phyloP scores from a whole-genome alignment of 2,797 vertebrate species.

The Phoebastria nigripes region DNA sequence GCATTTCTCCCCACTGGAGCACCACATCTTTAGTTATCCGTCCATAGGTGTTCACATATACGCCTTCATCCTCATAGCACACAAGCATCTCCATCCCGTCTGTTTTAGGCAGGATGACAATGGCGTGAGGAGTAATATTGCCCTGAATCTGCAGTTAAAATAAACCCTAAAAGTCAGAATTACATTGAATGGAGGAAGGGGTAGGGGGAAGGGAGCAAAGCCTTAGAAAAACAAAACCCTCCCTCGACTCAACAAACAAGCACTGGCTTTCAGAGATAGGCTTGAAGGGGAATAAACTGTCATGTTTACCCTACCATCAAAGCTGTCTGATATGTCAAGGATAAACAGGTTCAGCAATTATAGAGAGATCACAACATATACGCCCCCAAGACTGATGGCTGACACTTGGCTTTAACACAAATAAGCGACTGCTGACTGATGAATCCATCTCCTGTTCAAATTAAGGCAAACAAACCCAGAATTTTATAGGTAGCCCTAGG shows the following conservation, averaged over 20 bases:
- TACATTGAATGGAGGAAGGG: constrained; percentile 29
- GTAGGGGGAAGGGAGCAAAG: background rate
- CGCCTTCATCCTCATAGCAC: constrained; percentile 98
- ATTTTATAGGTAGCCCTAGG: background rate
- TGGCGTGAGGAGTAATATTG: constrained; percentile 97
- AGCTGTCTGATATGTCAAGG: background rate
- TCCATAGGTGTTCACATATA: constrained; percentile 98
- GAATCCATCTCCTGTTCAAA: constrained; percentile 1
- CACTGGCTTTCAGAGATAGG: background rate
- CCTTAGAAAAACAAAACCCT: background rate
- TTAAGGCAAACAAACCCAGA: background rate
- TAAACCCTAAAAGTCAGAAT: constrained; percentile 25
- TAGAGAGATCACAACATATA: background rate
- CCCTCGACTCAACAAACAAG: background rate
- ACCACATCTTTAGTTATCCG: constrained; percentile 99
- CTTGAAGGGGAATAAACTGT: background rate
- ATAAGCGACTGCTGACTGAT: background rate
- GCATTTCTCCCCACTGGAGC: constrained; percentile 99
- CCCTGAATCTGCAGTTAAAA: constrained; percentile 90
- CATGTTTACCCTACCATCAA: constrained; percentile 3
- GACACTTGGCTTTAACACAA: constrained; percentile 1
- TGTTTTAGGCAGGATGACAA: constrained; percentile 97
- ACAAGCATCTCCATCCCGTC: constrained; percentile 99
- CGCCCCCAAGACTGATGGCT: background rate
- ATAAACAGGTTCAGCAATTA: constrained; percentile 37